Evolutionary conservation across 2,888 invertebrate species (phyloP).

Genomic region (Cactoblastis cactorum): DNA sequence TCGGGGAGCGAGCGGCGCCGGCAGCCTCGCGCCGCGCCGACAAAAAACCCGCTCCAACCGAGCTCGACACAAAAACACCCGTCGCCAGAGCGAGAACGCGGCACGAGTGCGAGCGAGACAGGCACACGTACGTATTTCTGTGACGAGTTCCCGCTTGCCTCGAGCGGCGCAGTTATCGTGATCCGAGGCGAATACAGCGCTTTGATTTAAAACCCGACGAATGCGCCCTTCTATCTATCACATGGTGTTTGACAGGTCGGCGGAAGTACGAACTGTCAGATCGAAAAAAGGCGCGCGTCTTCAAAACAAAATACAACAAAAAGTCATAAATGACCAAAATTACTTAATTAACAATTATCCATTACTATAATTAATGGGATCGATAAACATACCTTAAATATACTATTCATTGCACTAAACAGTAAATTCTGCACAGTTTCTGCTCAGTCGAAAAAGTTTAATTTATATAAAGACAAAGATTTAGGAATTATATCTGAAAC

Average conservation of each 20-base stretch:
- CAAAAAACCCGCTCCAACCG: slow-evolving; percentile 73
- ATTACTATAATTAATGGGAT: neutral
- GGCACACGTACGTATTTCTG: slow-evolving; percentile 65
- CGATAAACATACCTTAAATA: neutral
- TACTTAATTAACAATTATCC: slow-evolving; percentile 1
- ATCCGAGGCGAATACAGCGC: slow-evolving; percentile 66
- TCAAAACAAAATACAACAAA: slow-evolving; percentile 17
- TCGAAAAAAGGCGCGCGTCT: slow-evolving; percentile 70
- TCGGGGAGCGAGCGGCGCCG: slow-evolving; percentile 59
- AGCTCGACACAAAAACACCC: slow-evolving; percentile 68
- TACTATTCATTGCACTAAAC: neutral
- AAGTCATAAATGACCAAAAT: slow-evolving; percentile 10
- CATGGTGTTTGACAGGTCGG: slow-evolving; percentile 78
- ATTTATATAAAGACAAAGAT: neutral
- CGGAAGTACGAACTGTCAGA: slow-evolving; percentile 73
- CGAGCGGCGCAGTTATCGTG: slow-evolving; percentile 70
- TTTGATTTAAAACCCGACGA: slow-evolving; percentile 76
- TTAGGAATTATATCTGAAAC: neutral
- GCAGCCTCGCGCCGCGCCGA: slow-evolving; percentile 59
- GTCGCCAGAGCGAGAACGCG: slow-evolving; percentile 56
- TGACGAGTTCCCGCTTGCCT: slow-evolving; percentile 72
- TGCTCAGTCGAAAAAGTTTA: neutral
- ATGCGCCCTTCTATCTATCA: slow-evolving; percentile 79
- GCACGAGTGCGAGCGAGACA: slow-evolving; percentile 49
- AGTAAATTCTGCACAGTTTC: neutral